Base-by-base conservation (phyloP, 2,113 vertebrate species). In the Miniopterus natalensis region DNA sequence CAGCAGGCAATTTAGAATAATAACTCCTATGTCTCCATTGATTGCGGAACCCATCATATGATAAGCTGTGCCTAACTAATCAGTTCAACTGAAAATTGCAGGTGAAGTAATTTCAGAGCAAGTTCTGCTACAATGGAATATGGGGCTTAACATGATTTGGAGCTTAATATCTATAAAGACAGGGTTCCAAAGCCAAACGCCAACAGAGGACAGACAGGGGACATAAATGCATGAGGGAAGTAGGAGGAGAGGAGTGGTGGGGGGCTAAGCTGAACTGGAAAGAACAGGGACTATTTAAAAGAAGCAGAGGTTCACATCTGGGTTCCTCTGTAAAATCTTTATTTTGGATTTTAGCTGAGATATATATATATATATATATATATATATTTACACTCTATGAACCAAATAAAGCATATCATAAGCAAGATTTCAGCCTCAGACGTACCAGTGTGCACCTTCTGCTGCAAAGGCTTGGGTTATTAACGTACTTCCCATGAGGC, bases 351-450 rank as follows among this genome's bases (percentile, higher is more conserved):
- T 92, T 66, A 42, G 11, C 2, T 2, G 36, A 57, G n/a, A 36
- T 36, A 36, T 36, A 36, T 36, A 36, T 36, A 36, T 36, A 36
- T 36, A 36, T 36, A 36, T 36, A 36, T 36, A 36, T 36, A 36
- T 36, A 36, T 36, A 36, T 36, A 36, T 36, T 83, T 63, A 75
- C 8, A 77, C n/a, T 8, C 79, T 47, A 14, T 81, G 80, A 90
- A 95, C 49, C 36, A 92, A 97, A 96, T 90, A 91, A 96, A 90
- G 45, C 68, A 40, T 88, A 68, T 92, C 61, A 88, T 81, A 94
- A 93, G 71, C 55, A 85, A 88, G 87, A 88, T 88, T 92, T 96
- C 55, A 49, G 47, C 90, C 8, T 14, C 36, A 84, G 75, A 92
- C 66, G 36, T 87, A 93, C 80, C 57, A 93, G 63, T 87, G 61